Evolutionary conservation across 2,888 invertebrate species (phyloP).

Genomic region (Artemia sinica): DNA sequence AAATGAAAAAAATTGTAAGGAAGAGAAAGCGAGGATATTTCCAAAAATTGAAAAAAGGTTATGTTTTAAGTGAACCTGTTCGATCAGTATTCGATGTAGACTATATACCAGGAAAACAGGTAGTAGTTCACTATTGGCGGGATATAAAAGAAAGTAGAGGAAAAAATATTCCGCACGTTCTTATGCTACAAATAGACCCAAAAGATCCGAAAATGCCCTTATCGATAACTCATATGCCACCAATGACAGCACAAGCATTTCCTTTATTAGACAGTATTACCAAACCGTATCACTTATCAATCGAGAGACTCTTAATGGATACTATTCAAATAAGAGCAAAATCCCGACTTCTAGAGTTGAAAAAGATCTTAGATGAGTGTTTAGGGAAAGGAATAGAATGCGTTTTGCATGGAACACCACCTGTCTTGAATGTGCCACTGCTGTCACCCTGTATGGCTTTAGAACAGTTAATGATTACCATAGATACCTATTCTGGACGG

Average conservation of each 20-base stretch:
- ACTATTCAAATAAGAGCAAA: slow-evolving; percentile 84
- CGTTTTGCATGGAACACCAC: slow-evolving; percentile 75
- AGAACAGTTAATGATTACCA: slow-evolving; percentile 76
- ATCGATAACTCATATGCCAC: slow-evolving; percentile 36
- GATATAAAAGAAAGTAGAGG: slow-evolving; percentile 47
- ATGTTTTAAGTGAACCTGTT: slow-evolving; percentile 42
- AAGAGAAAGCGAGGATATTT: no score
- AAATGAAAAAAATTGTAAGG: no score
- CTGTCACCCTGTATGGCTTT: slow-evolving; percentile 74
- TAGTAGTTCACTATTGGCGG: slow-evolving; percentile 81
- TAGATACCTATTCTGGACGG: slow-evolving; percentile 84
- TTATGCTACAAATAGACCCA: slow-evolving; percentile 72
- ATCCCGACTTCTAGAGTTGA: slow-evolving; percentile 61
- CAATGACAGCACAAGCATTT: slow-evolving; percentile 28
- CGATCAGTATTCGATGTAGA: slow-evolving; percentile 34
- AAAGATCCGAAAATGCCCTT: slow-evolving; percentile 59
- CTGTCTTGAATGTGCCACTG: slow-evolving; percentile 74
- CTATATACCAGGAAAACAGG: slow-evolving; percentile 67
- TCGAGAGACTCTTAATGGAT: slow-evolving; percentile 82
- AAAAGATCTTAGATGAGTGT: slow-evolving; percentile 48
- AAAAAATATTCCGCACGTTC: slow-evolving; percentile 59
- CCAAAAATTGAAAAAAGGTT: no score
- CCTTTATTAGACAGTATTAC: slow-evolving; percentile 35
- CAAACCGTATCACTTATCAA: slow-evolving; percentile 61
- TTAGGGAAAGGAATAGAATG: slow-evolving; percentile 53